Evolutionary conservation across 2,797 vertebrate species (phyloP), one percentile per base, ranked within the genome.

Genomic region (Australoheros facetus): DNA sequence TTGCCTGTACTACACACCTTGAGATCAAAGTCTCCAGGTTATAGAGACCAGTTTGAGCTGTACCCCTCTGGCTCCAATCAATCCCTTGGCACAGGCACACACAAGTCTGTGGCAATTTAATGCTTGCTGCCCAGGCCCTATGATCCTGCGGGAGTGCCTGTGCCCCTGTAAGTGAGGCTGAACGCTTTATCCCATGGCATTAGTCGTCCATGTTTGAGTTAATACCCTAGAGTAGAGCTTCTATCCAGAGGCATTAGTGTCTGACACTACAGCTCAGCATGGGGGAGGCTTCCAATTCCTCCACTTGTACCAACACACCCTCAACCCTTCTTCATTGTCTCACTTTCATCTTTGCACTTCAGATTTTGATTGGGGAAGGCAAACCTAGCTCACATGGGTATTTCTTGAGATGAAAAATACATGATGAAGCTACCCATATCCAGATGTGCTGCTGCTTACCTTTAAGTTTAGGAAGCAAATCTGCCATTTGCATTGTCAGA

Each of bases 141-240:
- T 93, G 93, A 93, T 94, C 91, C 92, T 78, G 75, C 79, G 90
- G 90, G 93, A 93, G 89, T 86, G 89, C 84, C 89, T 74, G 79
- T 90, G 85, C 89, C 93, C 86, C 91, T 89, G 91, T 93, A 94
- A 93, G 90, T 92, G 92, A 90, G 83, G 90, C 89, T 89, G 91
- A 94, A 93, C 75, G 64, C 91, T 94, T 94, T 91, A 94, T 94
- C 93, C 92, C 53, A 28, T 93, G 92, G 91, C 88, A 93, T 95
- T 94, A 94, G 91, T 91, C 81, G 85, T 92, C 93, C 88, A 91
- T 94, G 93, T 95, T 93, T 94, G 91, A 95, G 89, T 93, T 94
- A 95, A 94, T 92, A 95, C 94, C 92, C 89, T 58, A 78, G 92
- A 92, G 91, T 91, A 86, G 89, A 90, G 90, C 87, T 75, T 90